Conservation (phyloP, 2,797 vertebrate species). For the Lagodon rhomboides region DNA sequence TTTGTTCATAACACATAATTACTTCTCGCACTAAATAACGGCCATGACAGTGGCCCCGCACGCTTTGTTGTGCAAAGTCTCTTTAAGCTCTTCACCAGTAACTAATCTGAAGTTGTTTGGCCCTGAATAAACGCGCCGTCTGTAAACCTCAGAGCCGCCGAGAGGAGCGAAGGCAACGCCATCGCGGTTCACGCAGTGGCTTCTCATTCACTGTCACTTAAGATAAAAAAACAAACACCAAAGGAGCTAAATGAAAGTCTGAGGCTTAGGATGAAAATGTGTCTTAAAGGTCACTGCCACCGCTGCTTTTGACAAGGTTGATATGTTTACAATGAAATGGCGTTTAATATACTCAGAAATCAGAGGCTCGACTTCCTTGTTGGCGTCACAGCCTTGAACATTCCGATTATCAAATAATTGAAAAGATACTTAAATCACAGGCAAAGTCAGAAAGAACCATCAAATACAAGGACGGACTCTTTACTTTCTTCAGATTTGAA, state of each 20-base stretch:
- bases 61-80: not conserved
- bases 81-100: not conserved
- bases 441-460: not conserved
- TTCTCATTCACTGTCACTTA: not conserved
- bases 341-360: not conserved
- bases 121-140: slow-evolving; percentile 16
- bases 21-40: not conserved
- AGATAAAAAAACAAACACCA: not conserved
- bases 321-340: not conserved
- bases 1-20: not conserved
- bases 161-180: slow-evolving; percentile 6
- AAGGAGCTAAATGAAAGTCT: not conserved
- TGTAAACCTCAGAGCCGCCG: slow-evolving; percentile 16
- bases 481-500: not conserved
- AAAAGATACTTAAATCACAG: not conserved
- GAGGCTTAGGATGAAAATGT: not conserved
- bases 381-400: slow-evolving; percentile 7
- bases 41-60: not conserved
- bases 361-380: slow-evolving; percentile 15
- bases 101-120: slow-evolving; percentile 33
- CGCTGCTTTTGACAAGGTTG: not conserved
- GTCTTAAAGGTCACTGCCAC: not conserved
- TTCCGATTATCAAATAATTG: not conserved
- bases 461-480: not conserved
- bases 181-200: not conserved